phyloP scores from a whole-genome alignment of 2,113 vertebrate species.

The Labeo catla region DNA sequence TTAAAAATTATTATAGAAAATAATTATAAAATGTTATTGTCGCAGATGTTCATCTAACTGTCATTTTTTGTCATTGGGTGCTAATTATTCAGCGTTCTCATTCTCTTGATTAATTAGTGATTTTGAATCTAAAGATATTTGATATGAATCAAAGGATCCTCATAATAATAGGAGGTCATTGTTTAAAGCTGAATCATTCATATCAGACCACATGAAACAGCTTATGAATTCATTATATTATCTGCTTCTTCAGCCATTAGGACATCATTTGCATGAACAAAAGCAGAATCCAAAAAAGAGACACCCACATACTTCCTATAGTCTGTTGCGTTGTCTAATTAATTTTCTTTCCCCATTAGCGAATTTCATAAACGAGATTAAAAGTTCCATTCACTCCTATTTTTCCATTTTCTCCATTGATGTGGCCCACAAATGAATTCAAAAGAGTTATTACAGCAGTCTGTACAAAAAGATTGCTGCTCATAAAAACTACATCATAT shows the following conservation, averaged over 20 bases:
- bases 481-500: not conserved
- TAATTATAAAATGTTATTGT: not conserved
- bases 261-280: conserved; percentile 24
- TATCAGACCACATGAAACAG: conserved; percentile 17
- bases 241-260: conserved; percentile 21
- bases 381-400: not conserved
- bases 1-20: not conserved
- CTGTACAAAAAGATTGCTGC: conserved; percentile 17
- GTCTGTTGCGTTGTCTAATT: conserved; percentile 27
- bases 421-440: not conserved
- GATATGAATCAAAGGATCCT: conserved; percentile 3
- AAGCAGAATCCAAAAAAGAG: not conserved
- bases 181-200: conserved; percentile 6
- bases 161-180: conserved; percentile 23
- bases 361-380: not conserved
- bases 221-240: conserved; percentile 5
- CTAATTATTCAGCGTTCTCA: not conserved
- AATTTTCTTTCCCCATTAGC: conserved; percentile 13
- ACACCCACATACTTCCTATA: conserved; percentile 26
- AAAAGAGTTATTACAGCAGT: conserved; percentile 22
- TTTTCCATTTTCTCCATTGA: not conserved
- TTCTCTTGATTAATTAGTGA: conserved; percentile 1
- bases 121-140: conserved; percentile 16
- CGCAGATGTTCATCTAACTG: not conserved
- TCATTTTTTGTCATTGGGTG: not conserved